Percentiles rank a stretch among this genome's conserved stretches.
Conservation (phyloP, 2,797 vertebrate genomes). For the Catostomus latipinnis region DNA sequence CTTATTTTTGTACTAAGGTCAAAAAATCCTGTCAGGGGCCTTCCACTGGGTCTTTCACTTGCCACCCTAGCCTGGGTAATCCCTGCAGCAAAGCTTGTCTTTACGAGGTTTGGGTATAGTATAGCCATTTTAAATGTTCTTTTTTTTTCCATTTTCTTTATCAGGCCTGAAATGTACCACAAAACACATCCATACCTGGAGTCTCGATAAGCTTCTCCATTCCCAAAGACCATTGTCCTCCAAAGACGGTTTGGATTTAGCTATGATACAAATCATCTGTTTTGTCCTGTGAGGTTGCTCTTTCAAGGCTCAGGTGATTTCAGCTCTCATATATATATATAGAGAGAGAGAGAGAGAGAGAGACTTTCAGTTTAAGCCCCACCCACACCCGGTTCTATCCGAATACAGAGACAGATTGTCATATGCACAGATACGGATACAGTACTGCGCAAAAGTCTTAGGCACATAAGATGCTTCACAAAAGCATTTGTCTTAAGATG, state of each 20-base stretch:
- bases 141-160: conserved; percentile 66
- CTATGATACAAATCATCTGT: background rate
- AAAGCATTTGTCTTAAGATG: too few species aligned
- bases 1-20: conserved; percentile 68
- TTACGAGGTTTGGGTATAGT: conserved; percentile 71
- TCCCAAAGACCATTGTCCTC: conserved; percentile 22
- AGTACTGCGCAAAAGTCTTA: too few species aligned
- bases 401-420: too few species aligned
- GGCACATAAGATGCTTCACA: too few species aligned
- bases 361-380: too few species aligned
- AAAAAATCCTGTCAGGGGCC: conserved; percentile 69
- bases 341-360: too few species aligned
- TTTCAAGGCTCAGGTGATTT: background rate
- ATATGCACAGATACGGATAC: too few species aligned
- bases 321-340: background rate
- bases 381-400: too few species aligned
- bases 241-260: background rate
- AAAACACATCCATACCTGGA: conserved; percentile 72
- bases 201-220: conserved; percentile 53
- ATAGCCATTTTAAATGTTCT: conserved; percentile 60
- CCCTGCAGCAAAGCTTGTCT: conserved; percentile 67
- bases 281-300: background rate
- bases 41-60: conserved; percentile 58
- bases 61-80: conserved; percentile 70
- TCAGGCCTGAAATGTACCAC: conserved; percentile 56